Conservation (phyloP, 2,888 invertebrate species). For the Cryptops parisi region DNA sequence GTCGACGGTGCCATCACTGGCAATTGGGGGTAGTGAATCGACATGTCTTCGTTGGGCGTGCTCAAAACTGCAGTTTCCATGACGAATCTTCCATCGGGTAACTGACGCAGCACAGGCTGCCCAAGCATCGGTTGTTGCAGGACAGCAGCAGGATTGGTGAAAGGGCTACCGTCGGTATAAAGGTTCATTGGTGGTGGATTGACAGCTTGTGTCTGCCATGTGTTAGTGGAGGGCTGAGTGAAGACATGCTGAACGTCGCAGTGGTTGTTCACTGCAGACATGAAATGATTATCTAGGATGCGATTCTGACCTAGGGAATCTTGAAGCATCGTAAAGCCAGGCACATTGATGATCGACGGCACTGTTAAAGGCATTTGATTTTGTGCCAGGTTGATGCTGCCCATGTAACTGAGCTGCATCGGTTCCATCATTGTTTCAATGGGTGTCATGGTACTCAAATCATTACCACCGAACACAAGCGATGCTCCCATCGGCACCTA, state of each 20-base stretch:
- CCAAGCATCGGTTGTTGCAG: background rate
- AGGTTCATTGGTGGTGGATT: background rate
- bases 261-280: background rate
- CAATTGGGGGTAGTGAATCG: background rate
- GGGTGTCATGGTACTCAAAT: background rate
- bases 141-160: background rate
- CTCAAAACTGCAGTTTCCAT: background rate
- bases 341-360: slow-evolving; percentile 10
- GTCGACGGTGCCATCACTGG: background rate
- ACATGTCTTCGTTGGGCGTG: background rate
- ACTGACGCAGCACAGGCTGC: background rate
- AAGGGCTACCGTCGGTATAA: background rate
- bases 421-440: slow-evolving; percentile 7
- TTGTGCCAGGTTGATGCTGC: slow-evolving; percentile 11
- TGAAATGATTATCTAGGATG: background rate
- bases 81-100: background rate
- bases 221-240: background rate
- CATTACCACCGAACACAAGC: slow-evolving; percentile 3
- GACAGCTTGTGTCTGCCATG: background rate
- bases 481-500: slow-evolving; percentile 8
- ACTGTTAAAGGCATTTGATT: slow-evolving; percentile 8
- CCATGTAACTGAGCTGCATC: slow-evolving; percentile 8
- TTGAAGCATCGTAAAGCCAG: background rate
- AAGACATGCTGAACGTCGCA: background rate
- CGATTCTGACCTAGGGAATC: background rate